These are phyloP conservation scores for Bufo bufo DNA, from an alignment of 2,113 vertebrate genomes.

Conservation along the genomic window DNA sequence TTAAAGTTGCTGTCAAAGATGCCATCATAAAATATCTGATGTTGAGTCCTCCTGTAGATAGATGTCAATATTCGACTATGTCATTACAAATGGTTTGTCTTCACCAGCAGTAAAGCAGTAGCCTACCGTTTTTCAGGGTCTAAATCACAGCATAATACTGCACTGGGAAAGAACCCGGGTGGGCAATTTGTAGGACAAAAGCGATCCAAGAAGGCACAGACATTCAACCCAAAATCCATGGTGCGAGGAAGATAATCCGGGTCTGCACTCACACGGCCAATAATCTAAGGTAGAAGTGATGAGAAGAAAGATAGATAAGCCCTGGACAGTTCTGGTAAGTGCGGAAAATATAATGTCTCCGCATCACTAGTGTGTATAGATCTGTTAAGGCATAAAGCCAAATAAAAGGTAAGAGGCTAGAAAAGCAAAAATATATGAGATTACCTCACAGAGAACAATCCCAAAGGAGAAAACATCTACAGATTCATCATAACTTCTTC, in stretches of 20 bases:
- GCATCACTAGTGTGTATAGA: background rate
- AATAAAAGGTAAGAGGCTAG: background rate
- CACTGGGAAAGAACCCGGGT: constrained; percentile 88
- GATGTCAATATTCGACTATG: background rate
- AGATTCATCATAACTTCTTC: constrained; percentile 93
- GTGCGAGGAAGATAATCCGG: constrained; percentile 94
- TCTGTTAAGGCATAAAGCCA: background rate
- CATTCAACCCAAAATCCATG: constrained; percentile 90
- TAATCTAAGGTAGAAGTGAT: constrained; percentile 76
- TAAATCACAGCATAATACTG: constrained; percentile 91
- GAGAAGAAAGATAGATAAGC: background rate
- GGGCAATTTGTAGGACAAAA: constrained; percentile 88
- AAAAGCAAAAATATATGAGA: background rate
- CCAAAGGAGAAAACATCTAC: constrained; percentile 98
- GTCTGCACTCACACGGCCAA: constrained; percentile 93
- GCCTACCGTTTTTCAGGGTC: constrained; percentile 91
- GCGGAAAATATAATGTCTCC: background rate
- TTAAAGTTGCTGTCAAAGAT: background rate
- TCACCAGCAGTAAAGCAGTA: background rate
- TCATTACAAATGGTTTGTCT: background rate
- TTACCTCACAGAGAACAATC: constrained; percentile 95
- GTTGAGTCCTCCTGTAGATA: background rate
- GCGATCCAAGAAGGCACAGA: constrained; percentile 91
- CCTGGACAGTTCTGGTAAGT: background rate
- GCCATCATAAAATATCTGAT: background rate